Conservation (phyloP, 2,113 vertebrate species). For the Etheostoma cragini region DNA sequence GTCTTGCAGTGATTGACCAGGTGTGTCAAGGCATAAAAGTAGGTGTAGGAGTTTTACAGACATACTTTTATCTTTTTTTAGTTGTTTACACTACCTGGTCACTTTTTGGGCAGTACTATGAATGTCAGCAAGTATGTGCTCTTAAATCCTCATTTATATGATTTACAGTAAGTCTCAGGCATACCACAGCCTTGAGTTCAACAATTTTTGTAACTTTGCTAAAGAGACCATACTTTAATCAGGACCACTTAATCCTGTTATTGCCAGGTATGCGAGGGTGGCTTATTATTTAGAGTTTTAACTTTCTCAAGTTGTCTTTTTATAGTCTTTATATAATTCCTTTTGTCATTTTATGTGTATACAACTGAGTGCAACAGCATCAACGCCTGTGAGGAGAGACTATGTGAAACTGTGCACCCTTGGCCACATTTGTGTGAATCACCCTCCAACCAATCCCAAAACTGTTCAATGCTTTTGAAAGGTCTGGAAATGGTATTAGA, state of each 20-base stretch:
- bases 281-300: not conserved
- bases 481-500: not conserved
- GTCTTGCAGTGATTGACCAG: not conserved
- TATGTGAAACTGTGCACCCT: not conserved
- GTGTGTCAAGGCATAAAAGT: not conserved
- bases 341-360: not conserved
- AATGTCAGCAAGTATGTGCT: not conserved
- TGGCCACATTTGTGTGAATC: not conserved
- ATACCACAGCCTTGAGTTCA: not conserved
- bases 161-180: too few relatives aligned
- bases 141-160: not conserved
- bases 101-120: not conserved
- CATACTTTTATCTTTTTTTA: too few relatives aligned
- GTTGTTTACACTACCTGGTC: not conserved
- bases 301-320: not conserved
- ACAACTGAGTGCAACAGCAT: too few relatives aligned
- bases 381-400: too few relatives aligned
- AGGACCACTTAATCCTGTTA: not conserved
- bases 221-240: not conserved
- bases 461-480: too few relatives aligned
- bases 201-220: not conserved
- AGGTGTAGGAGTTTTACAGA: not conserved
- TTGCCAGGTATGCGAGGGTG: not conserved
- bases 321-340: not conserved
- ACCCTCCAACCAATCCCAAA: too few relatives aligned